phyloP scores from a whole-genome alignment of 1,140 invertebrate species.

The Oscheius sp. region DNA sequence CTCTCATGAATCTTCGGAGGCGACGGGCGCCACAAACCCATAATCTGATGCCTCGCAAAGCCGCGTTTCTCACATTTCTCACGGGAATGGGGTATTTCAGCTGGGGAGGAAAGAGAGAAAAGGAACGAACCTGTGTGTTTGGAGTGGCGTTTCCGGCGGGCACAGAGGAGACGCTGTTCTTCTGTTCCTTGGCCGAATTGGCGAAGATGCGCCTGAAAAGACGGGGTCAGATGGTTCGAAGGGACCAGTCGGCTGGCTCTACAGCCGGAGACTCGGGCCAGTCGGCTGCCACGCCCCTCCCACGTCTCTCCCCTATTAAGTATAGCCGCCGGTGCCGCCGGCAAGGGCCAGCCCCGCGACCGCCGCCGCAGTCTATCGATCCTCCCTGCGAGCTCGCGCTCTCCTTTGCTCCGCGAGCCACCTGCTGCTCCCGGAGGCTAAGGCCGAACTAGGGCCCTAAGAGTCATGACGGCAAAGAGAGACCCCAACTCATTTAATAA shows the following conservation, averaged over 20 bases:
- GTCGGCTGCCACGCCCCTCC: not conserved
- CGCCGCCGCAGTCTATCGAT: not conserved
- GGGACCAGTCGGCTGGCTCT: not conserved
- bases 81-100: not conserved
- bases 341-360: not conserved
- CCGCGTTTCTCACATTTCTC: not conserved
- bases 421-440: no score
- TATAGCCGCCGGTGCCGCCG: not conserved
- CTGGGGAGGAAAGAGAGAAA: not conserved
- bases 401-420: no score
- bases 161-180: no score
- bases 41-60: no score
- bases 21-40: no score
- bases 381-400: no score
- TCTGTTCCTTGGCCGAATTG: slow-evolving; percentile 24
- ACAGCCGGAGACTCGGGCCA: not conserved
- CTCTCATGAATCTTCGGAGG: no score
- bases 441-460: no score
- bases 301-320: not conserved
- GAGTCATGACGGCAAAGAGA: no score
- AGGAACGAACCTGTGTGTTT: no score
- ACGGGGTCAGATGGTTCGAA: not conserved
- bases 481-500: no score
- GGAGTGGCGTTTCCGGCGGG: no score
- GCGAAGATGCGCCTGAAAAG: slow-evolving; percentile 37